Conservation (phyloP, 2,888 invertebrate species). For the Acrocyrtus sp. region DNA sequence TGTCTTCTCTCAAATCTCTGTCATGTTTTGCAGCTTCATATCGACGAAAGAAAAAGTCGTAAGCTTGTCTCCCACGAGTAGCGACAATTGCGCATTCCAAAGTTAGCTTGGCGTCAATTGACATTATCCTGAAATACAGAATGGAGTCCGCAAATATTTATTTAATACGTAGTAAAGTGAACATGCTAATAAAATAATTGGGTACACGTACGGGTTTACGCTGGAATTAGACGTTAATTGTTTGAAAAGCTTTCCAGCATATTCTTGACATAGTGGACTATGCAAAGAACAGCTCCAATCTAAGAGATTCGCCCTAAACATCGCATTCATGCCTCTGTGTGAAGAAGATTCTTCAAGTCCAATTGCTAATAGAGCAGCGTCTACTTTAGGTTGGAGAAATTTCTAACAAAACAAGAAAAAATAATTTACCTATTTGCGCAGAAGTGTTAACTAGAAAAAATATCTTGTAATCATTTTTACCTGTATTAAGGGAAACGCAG, state of each 20-base stretch:
- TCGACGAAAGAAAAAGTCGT: conserved; percentile 32
- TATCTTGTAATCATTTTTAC: background rate
- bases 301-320: conserved; percentile 36
- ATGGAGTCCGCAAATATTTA: background rate
- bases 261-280: conserved; percentile 19
- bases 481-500: conserved; percentile 15
- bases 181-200: background rate
- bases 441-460: background rate
- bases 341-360: conserved; percentile 22
- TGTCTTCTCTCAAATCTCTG: background rate
- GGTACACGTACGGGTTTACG: conserved; percentile 27
- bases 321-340: conserved; percentile 20
- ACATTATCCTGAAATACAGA: conserved; percentile 11
- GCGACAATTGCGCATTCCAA: conserved; percentile 47
- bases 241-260: conserved; percentile 25
- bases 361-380: conserved; percentile 16
- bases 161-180: background rate
- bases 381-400: conserved; percentile 37
- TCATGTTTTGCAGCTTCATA: conserved; percentile 15
- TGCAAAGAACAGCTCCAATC: conserved; percentile 48
- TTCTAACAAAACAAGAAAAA: conserved; percentile 13
- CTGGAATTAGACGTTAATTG: conserved; percentile 20
- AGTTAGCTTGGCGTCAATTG: conserved; percentile 32
- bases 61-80: conserved; percentile 18
- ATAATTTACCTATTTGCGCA: background rate